Conservation (phyloP, 2,888 invertebrate genomes). For the Marasmarcha lunaedactyla region DNA sequence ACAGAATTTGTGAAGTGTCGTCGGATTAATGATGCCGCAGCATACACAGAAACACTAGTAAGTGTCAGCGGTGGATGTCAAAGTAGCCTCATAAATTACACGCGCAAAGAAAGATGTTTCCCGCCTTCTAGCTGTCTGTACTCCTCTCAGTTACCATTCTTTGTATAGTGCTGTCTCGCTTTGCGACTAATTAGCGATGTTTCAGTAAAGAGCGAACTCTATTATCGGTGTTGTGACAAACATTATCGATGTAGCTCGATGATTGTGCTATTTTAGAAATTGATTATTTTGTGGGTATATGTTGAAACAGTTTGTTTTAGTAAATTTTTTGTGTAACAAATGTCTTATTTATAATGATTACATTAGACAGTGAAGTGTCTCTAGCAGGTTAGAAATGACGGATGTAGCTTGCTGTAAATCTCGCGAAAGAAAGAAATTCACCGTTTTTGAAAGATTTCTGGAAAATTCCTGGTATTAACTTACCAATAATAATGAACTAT, state of each 20-base stretch:
- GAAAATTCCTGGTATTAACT: no score
- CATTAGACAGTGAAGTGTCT: no score
- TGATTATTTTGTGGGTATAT: no score
- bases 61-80: slow-evolving; percentile 30
- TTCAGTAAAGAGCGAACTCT: slow-evolving; percentile 19
- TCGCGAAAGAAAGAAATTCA: no score
- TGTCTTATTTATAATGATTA: no score
- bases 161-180: slow-evolving; percentile 26
- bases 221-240: slow-evolving; percentile 17
- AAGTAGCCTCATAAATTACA: slow-evolving; percentile 35
- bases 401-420: no score
- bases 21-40: slow-evolving; percentile 50
- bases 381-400: no score
- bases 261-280: not conserved
- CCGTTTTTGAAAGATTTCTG: no score
- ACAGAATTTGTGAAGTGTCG: slow-evolving; percentile 33
- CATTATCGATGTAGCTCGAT: slow-evolving; percentile 9
- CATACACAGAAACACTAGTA: slow-evolving; percentile 46
- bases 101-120: slow-evolving; percentile 56
- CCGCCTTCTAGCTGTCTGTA: slow-evolving; percentile 32
- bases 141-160: slow-evolving; percentile 20
- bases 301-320: no score
- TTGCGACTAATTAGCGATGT: slow-evolving; percentile 40
- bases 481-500: no score
- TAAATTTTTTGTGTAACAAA: no score